Conservation (phyloP, 2,113 vertebrate genomes). For the Elgaria multicarinata region DNA sequence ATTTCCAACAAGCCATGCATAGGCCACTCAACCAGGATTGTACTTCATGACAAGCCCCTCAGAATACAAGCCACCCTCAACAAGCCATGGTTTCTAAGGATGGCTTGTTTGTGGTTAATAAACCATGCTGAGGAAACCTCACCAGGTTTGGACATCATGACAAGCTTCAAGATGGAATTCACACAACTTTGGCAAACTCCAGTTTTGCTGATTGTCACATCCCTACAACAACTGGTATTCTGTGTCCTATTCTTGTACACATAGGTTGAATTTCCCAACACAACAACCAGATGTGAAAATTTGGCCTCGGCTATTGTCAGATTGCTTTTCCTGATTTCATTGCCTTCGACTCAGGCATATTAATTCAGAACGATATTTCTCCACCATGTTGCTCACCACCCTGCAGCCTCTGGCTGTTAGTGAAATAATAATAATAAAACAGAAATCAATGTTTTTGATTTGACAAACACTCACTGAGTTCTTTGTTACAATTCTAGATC, state of each 20-base stretch:
- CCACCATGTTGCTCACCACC: constrained; percentile 13
- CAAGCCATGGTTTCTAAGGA: too few relatives aligned
- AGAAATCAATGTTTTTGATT: constrained; percentile 38
- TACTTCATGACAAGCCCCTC: too few relatives aligned
- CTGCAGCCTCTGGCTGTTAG: not conserved
- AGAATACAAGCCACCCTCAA: too few relatives aligned
- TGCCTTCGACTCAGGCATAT: rapidly evolving
- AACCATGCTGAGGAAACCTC: too few relatives aligned
- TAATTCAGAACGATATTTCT: constrained; percentile 23
- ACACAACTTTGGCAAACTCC: too few relatives aligned
- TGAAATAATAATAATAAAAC: not conserved
- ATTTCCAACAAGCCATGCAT: too few relatives aligned
- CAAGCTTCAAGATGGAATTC: too few relatives aligned
- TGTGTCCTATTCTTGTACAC: not conserved
- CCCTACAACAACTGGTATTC: not conserved
- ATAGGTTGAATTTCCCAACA: not conserved
- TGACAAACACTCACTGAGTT: constrained; percentile 24
- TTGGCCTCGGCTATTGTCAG: not conserved
- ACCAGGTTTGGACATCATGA: too few relatives aligned
- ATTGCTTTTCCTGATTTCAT: not conserved
- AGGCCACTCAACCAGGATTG: too few relatives aligned
- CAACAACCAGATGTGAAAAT: not conserved
- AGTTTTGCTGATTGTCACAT: too few relatives aligned
- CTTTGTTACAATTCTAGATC: constrained; percentile 33
- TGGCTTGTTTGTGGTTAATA: too few relatives aligned